A percentile compares a stretch with the other conserved stretches of the same genome.
These are phyloP conservation scores for Lophochroa leadbeateri DNA, from an alignment of 2,113 vertebrate genomes.

Conservation along the genomic window DNA sequence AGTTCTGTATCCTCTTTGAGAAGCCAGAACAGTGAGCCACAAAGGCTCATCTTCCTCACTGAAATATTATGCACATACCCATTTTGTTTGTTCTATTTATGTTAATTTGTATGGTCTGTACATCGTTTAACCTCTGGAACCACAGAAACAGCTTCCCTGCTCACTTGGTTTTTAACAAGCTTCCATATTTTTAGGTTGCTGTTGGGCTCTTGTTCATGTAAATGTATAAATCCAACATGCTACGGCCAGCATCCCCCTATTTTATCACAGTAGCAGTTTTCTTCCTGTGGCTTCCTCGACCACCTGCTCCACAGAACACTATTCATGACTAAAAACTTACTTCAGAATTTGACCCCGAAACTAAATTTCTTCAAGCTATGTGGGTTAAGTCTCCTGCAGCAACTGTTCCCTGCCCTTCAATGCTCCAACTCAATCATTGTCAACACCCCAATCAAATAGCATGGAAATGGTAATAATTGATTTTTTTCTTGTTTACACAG, in stretches of 20 bases:
- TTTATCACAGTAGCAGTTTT: not conserved
- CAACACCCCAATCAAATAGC: not conserved
- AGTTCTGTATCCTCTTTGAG: not conserved
- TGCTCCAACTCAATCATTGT: not conserved
- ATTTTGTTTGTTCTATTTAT: not conserved
- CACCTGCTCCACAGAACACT: not conserved
- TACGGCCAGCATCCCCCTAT: not conserved
- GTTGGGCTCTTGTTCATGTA: not conserved
- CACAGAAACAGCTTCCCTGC: not conserved
- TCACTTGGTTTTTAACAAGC: not conserved
- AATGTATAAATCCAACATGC: not conserved
- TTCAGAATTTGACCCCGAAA: not conserved
- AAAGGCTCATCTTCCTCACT: not conserved
- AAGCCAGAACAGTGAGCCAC: not conserved
- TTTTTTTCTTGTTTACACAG: not conserved
- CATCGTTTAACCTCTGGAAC: not conserved
- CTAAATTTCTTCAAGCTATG: not conserved
- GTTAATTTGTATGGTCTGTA: not conserved
- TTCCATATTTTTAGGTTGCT: not conserved
- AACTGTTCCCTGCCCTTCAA: not conserved
- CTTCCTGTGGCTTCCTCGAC: not conserved
- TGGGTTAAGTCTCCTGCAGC: not conserved
- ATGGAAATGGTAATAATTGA: not conserved
- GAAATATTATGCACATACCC: not conserved
- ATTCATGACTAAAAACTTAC: not conserved